A percentile compares a stretch with the other conserved stretches of the same genome.
Conservation (phyloP, 2,113 vertebrate genomes). For the Equus przewalskii region DNA sequence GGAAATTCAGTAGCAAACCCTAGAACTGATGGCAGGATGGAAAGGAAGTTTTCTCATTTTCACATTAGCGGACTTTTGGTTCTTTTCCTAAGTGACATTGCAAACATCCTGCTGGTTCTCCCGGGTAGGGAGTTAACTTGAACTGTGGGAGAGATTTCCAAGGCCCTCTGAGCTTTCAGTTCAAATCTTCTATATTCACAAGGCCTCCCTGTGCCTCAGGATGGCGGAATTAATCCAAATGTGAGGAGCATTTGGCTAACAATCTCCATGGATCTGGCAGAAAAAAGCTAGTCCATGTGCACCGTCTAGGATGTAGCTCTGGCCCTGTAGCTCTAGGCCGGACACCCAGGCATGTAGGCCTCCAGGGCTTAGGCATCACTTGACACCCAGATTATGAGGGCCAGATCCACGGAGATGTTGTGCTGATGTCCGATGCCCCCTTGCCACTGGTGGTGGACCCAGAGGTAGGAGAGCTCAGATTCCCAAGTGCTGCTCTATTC, state of each 20-base stretch:
- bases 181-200: constrained; percentile 63
- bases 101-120: constrained; percentile 61
- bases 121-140: background rate
- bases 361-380: background rate
- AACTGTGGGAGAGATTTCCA: constrained; percentile 23
- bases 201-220: constrained; percentile 54
- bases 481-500: background rate
- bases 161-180: constrained; percentile 37
- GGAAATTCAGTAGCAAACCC: constrained; percentile 49
- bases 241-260: background rate
- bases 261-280: constrained; percentile 39
- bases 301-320: background rate
- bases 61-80: constrained; percentile 62
- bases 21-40: background rate
- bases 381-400: background rate
- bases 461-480: background rate
- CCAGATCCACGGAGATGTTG: background rate
- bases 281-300: constrained; percentile 13
- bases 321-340: background rate
- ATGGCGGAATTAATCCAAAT: constrained; percentile 49
- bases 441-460: background rate
- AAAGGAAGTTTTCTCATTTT: constrained; percentile 66
- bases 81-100: constrained; percentile 65
- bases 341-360: background rate
- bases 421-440: background rate